These are phyloP conservation scores for Drosophila tani DNA, from an alignment of 1,140 invertebrate species.

Conservation along the genomic window DNA sequence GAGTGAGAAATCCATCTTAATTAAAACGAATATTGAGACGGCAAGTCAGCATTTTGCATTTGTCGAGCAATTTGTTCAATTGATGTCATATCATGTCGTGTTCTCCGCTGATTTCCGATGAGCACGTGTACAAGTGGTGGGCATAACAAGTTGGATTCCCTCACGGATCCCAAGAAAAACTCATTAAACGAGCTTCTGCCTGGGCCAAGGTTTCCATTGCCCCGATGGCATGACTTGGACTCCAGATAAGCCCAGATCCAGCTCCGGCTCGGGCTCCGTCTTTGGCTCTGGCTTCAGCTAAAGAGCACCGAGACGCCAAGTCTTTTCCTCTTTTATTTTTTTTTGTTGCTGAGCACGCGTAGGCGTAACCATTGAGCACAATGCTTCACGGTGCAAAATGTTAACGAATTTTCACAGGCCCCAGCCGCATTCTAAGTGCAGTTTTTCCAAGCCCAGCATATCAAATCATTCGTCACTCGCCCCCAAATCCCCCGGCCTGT, in stretches of 20 bases:
- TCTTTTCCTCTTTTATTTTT: slow-evolving; percentile 7
- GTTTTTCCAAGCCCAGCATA: slow-evolving; percentile 73
- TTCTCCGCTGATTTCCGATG: slow-evolving; percentile 43
- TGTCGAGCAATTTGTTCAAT: slow-evolving; percentile 51
- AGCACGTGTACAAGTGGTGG: slow-evolving; percentile 33
- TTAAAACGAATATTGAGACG: slow-evolving; percentile 36
- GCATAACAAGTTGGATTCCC: slow-evolving; percentile 18
- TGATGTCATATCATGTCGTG: slow-evolving; percentile 54
- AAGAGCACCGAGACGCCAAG: slow-evolving; percentile 3
- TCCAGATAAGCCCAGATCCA: slow-evolving; percentile 52
- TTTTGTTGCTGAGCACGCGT: slow-evolving; percentile 57
- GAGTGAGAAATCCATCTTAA: slow-evolving; percentile 44
- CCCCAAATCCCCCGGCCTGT: slow-evolving; percentile 20
- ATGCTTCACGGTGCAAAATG: slow-evolving; percentile 77
- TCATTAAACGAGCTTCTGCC: slow-evolving; percentile 67
- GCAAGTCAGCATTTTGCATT: slow-evolving; percentile 36
- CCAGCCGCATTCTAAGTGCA: slow-evolving; percentile 70
- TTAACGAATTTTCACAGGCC: slow-evolving; percentile 76
- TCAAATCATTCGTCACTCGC: slow-evolving; percentile 71
- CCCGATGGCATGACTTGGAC: slow-evolving; percentile 70
- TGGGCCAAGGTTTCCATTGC: slow-evolving; percentile 62
- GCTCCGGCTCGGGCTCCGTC: slow-evolving; percentile 9
- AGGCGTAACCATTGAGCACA: slow-evolving; percentile 75
- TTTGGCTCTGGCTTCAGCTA: slow-evolving; percentile 3
- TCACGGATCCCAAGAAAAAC: slow-evolving; percentile 47